A percentile compares a stretch with the other conserved stretches of the same genome.
These are phyloP conservation scores for Sipha maydis DNA, from an alignment of 2,888 invertebrate genomes.

Conservation along the genomic window DNA sequence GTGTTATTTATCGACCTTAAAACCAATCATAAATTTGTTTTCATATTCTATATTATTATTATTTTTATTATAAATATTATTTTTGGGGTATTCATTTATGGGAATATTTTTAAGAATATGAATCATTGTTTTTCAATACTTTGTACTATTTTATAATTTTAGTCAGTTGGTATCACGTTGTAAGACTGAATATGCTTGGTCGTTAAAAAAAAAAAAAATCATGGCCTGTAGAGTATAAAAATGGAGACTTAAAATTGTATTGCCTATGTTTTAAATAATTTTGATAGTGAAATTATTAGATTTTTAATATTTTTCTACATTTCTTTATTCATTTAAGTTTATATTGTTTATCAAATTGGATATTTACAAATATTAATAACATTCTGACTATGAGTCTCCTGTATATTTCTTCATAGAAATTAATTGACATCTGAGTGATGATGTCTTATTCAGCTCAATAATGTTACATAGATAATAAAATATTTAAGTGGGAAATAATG, in stretches of 20 bases:
- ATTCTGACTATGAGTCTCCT: not conserved
- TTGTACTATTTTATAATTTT: slow-evolving; percentile 49
- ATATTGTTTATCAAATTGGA: not conserved
- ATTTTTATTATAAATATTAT: slow-evolving; percentile 25
- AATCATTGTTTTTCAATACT: slow-evolving; percentile 23
- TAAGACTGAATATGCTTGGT: slow-evolving; percentile 56
- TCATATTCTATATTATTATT: not conserved
- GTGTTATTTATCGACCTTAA: not conserved
- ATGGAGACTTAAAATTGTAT: slow-evolving; percentile 39
- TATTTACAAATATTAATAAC: not conserved
- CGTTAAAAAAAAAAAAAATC: not conserved
- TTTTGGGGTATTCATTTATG: slow-evolving; percentile 37
- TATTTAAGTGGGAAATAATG: not conserved
- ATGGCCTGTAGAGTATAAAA: slow-evolving; percentile 22
- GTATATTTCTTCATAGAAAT: not conserved
- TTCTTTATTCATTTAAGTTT: not conserved
- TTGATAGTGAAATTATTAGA: slow-evolving; percentile 25
- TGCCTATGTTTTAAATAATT: slow-evolving; percentile 20
- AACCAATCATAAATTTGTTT: slow-evolving; percentile 16
- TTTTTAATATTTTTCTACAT: slow-evolving; percentile 36
- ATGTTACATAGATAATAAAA: not conserved
- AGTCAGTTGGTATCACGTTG: slow-evolving; percentile 41
- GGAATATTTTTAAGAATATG: slow-evolving; percentile 49
- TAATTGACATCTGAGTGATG: not conserved
- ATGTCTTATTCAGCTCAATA: not conserved